Base-by-base conservation (phyloP, 2,113 vertebrate species). In the Atlantisia rogersi region DNA sequence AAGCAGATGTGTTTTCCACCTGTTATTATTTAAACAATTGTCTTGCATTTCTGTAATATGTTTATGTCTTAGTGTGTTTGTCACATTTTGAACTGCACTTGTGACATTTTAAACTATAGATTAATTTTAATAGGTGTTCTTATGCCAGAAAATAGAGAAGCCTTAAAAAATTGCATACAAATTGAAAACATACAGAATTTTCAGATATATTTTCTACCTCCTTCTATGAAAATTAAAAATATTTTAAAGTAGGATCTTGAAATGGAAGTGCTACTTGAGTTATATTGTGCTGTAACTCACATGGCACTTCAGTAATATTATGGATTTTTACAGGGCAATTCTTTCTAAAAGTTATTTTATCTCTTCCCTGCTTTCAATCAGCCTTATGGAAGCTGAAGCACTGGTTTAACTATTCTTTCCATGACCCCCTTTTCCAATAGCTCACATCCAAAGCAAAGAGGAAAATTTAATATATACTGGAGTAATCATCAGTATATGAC, bases 271-370 rank as follows among this genome's bases (percentile, higher is more conserved):
- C n/a, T 50, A 79, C 32, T 76, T 96, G 31, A 53, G n/a, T 31
- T 82, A 2, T 93, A 39, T 50, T 90, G 53, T 60, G 24, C 53
- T 86, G 69, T 90, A 88, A 82, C 29, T 95, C 58, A 73, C 7
- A 14, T n/a, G n/a, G 31, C 22, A 73, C 17, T 58, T 78, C 42
- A 69, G n/a, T 71, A 82, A 73, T 79, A 65, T 37, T 56, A 46
- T 1, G 2, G n/a, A 84, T 76, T 90, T 96, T 95, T 94, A 84
- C 21, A 71, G 86, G 81, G 50, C n/a, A 76, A 19, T 88, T 94
- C 64, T 88, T 92, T 21, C 22, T 82, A 59, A 62, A 88, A 56
- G 28, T 88, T 86, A 31, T 89, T 96, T 86, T 71, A 18, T 74
- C 29, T 74, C 29, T 92, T 88, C 22, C 32, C 6, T 59, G 19